Base-by-base conservation (phyloP, 2,797 vertebrate species). In the Tadarida brasiliensis region DNA sequence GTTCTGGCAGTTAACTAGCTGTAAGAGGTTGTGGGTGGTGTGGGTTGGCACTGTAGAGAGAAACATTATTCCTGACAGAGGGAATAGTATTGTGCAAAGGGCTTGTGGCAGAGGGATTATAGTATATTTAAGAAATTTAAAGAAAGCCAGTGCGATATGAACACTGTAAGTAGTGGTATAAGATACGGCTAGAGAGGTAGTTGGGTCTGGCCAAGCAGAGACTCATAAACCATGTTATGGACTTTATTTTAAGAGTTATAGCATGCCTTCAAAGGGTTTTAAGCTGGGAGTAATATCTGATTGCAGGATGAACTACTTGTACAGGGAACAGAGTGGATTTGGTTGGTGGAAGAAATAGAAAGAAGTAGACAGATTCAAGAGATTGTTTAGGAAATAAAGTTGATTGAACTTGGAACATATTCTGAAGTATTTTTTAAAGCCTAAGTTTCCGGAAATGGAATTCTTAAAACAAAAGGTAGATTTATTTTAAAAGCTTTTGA, bases 401-500 rank as follows among this genome's bases (percentile, higher is more conserved):
- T 73, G 67, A 88, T 85, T 81, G 11, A 33, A 56, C 17, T 93
- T 91, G 14, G 47, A 77, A 57, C 24, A 73, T 86, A 91, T 49
- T 96, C 78, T 57, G 84, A 71, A 73, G 16, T 59, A 20, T 80
- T 74, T 92, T 93, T 85, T 51, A 77, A 94, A 87, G 16, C 28
- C 30, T 68, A 84, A 90, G 7, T 81, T 89, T 9, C 56, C 73
- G 91, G 61, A 94, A 73, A 76, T 91, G 39, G 33, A 71, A 82
- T 90, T 90, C 56, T 90, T 74, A 39, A 63, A 2, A 61, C 26
- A 65, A 87, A 93, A 54, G 26, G 24, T 17, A 87, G 19, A 61
- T 71, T 95, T 91, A 76, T 86, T 97, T 96, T 93, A 81, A 91
- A 91, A 93, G 11, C 33, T 93, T 94, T 39, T 33, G 20, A 73